A percentile compares a stretch with the other conserved stretches of the same genome.
Conservation (phyloP, 2,797 vertebrate species). For the Peromyscus nudipes region DNA sequence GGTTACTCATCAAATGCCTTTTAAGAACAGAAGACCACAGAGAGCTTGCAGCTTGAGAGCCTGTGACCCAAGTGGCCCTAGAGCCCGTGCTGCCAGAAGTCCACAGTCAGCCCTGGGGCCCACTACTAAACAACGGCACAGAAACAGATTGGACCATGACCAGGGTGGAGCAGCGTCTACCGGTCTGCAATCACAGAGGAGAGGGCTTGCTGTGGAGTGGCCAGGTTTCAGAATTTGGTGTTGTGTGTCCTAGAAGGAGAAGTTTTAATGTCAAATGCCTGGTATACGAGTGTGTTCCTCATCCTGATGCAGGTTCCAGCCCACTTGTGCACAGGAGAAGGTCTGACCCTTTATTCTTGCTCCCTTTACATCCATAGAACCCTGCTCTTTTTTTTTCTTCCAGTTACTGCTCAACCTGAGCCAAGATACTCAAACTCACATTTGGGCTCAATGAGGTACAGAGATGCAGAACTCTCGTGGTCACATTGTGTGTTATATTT, state of each 20-base stretch:
- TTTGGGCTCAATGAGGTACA: background rate
- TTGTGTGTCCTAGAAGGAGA: fast-evolving
- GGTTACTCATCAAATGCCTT: background rate
- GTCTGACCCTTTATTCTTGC: background rate
- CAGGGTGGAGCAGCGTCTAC: background rate
- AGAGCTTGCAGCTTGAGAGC: background rate
- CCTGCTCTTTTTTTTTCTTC: background rate
- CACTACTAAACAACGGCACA: background rate
- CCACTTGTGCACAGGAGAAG: background rate
- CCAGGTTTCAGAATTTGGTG: too few species aligned
- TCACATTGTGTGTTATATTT: background rate
- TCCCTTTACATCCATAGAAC: background rate
- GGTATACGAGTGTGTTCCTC: fast-evolving
- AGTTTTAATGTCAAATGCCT: background rate
- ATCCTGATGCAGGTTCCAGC: background rate
- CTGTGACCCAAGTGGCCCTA: background rate
- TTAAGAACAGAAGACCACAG: background rate
- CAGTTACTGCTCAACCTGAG: background rate
- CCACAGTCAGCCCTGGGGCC: background rate
- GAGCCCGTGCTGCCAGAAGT: background rate
- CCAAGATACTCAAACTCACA: background rate
- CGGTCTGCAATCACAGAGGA: background rate
- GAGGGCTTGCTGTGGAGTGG: background rate
- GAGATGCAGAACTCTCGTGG: background rate
- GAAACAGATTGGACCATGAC: background rate